Evolutionary conservation across 1,140 invertebrate genomes (phyloP), one percentile per base, ranked within the genome.

Genomic region (Pomacea maculata): DNA sequence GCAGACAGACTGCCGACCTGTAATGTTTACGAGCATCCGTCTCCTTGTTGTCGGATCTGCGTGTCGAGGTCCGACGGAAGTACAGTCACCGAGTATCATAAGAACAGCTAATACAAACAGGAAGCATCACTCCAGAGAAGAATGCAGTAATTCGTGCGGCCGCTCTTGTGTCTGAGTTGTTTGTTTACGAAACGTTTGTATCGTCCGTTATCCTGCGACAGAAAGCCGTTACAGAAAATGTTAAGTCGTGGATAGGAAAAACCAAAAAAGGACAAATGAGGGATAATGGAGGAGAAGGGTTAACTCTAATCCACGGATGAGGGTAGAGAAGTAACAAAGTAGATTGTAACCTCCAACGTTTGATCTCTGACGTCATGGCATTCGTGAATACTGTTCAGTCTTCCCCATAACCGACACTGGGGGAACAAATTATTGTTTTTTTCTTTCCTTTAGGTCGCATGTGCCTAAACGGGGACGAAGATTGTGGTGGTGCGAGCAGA

Each of bases 371-470:
- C 12, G 14, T 34, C 12, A n/a, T 2, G 25, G 12, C 68, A n/a
- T 34, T 29, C 68, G 45, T 21, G 19, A n/a, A 70, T n/a, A 6
- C 68, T 52, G 45, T 1, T 73, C 25, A 52, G 71, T 73, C 17
- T 73, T 73, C 71, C 21, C 71, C 71, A 73, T 52, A 52, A 52
- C 55, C 71, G 71, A 52, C 15, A 54, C 71, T 45, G 71, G 71
- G 14, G 55, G 45, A 14, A 34, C 34, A 67, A 67, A 7, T 67
- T 19, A 2, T 25, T 25, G 6, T 67, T 19, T 4, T 67, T 19
- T 67, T 15, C 55, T 5, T 10, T 34, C 11, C 1, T 73, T 21
- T 10, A 52, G 14, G 12, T 34, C 71, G 29, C 55, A 9, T 3
- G 15, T 45, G 29, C 55, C 21, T 14, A 19, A 34, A 0, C 55